Evolutionary conservation across 1,140 invertebrate species (phyloP).

Genomic region (Procambarus clarkii): DNA sequence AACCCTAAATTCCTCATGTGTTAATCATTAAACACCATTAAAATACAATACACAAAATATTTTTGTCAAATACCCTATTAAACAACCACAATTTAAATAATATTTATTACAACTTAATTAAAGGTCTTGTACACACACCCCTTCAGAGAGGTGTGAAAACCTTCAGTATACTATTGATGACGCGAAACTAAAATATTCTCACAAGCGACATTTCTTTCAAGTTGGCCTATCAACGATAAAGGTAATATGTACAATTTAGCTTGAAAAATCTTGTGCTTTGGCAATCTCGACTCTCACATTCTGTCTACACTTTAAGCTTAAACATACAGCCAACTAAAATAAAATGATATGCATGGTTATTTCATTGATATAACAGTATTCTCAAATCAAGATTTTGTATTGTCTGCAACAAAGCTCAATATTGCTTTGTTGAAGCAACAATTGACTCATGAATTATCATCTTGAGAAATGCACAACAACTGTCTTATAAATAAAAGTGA

Average conservation of each 20-base stretch:
- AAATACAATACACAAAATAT: no score
- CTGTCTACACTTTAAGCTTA: not conserved
- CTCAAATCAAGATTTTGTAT: not conserved
- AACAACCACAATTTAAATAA: no score
- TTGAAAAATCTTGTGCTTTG: not conserved
- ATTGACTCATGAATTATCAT: not conserved
- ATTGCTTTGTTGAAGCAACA: not conserved
- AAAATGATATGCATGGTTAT: not conserved
- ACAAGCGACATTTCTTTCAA: no score
- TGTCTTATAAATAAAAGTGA: not conserved
- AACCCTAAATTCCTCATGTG: no score
- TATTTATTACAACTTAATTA: no score
- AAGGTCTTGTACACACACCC: no score
- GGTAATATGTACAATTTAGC: not conserved
- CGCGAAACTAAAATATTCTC: no score
- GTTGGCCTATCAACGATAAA: not conserved
- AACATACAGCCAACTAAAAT: not conserved
- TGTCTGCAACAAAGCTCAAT: not conserved
- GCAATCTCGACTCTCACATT: not conserved
- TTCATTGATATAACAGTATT: not conserved
- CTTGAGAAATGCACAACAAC: not conserved
- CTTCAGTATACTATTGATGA: no score
- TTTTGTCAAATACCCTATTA: no score
- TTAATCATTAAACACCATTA: no score
- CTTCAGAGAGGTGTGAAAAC: no score